Evolutionary conservation across 1,140 invertebrate species (phyloP), one percentile per base, ranked within the genome.

Genomic region (Lutraria rhynchaena): DNA sequence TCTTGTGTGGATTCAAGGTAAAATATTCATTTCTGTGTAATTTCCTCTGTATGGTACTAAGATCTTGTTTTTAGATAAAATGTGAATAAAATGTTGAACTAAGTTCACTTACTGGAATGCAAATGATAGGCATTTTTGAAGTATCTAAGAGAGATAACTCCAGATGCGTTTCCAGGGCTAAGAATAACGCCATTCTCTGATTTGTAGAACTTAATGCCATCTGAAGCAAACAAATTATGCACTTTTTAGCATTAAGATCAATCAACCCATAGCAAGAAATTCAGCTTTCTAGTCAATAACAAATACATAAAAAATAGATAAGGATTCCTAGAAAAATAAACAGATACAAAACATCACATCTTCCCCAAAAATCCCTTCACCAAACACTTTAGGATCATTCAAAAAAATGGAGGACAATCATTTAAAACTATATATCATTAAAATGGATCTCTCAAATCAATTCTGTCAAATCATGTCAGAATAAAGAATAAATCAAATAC

Each of bases 131-230:
- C 81, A 63, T 37, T 60, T 41, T 67, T 80, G 57, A 82, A 85
- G 76, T 81, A 81, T 61, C 67, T 76, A 13, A 31, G 46, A 57
- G 75, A 53, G 55, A 83, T 86, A 33, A 53, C 53, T 1, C 84
- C 84, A 46, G 24, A 46, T n/a, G 5, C 24, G 53, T 84, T 75
- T 22, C 84, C 84, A 11, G 71, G 63, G 24, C 71, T 73, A 37
- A 85, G 73, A 17, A 85, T 81, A 3, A 85, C 84, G 49, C 58
- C 82, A 77, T 85, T 85, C 15, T 76, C 76, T 44, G 84, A 85
- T n/a, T 69, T 85, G 49, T 81, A 85, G 58, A 85, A 85, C 46
- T 81, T 83, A 9, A 83, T 77, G 57, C 77, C 73, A 67, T 63
- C 84, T 85, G 73, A 67, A 67, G 49, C 19, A 49, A 24, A 49